Evolutionary conservation across 2,797 vertebrate species (phyloP), one percentile per base, ranked within the genome.

Genomic region (Acanthornis magna): DNA sequence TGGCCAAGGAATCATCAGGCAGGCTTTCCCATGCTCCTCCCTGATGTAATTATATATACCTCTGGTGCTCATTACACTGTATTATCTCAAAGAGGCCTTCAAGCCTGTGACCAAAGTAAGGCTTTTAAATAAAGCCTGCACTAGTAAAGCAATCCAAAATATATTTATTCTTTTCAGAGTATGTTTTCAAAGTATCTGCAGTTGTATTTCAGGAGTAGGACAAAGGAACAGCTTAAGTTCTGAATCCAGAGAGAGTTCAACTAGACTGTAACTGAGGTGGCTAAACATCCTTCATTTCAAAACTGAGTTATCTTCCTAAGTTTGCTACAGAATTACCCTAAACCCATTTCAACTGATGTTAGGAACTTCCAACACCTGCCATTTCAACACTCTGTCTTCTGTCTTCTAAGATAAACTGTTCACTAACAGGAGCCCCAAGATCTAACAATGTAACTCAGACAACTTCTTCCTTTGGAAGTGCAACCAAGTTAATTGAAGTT

Each of bases 21-120:
- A 91, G 85, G 85, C 86, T 87, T 96, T 96, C 93, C 95, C 84
- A 96, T 61, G 50, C 22, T 87, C 86, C 88, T 91, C 48, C n/a
- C 38, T 90, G 50, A 93, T 73, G 83, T 91, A 77, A 95, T 79
- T 72, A 81, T 80, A 86, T 81, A 89, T 29, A 79, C 27, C 51
- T 91, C 95, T 96, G 96, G 85, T 34, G 8, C 21, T 4, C 22
- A 55, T 50, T 89, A 54, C 15, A 27, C 8, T 42, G 83, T 15
- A 5, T 79, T 87, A 66, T 58, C 88, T 57, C 72, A 93, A 93
- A 93, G 17, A 66, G 20, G 8, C 75, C 84, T 89, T 40, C 71
- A 58, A 13, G 29, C 84, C 40, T 70, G 10, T 19, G 26, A 82
- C 88, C 68, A 85, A 91, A 93, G 30, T 50, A 66, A 1, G 8